These are phyloP conservation scores for Mallotus villosus DNA, from an alignment of 2,797 vertebrate species.

Conservation along the genomic window DNA sequence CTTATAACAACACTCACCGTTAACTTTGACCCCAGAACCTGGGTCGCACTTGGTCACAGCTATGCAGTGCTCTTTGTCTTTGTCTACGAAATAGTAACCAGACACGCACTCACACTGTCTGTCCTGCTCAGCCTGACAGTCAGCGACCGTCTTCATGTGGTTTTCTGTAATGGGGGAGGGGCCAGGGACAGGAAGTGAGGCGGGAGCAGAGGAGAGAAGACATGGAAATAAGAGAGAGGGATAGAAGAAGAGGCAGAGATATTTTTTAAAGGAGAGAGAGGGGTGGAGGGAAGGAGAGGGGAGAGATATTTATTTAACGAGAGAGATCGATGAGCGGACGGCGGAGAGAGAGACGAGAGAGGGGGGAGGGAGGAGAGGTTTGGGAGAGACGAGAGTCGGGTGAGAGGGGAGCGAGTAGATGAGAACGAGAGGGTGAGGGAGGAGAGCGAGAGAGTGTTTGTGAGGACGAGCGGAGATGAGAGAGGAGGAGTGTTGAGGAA, in stretches of 20 bases:
- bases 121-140: background rate
- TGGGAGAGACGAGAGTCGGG: no score
- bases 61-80: background rate
- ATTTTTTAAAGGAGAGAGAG: no score
- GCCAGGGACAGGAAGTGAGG: no score
- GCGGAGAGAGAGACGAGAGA: no score
- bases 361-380: no score
- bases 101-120: background rate
- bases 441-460: background rate
- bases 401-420: no score
- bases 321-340: no score
- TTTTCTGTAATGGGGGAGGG: background rate
- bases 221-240: no score
- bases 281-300: no score
- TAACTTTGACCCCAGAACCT: background rate
- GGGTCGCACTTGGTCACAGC: background rate
- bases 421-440: background rate
- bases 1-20: background rate
- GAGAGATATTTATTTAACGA: no score
- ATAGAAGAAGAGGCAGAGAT: no score
- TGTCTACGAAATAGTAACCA: background rate
- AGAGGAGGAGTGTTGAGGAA: background rate
- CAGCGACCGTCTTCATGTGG: background rate
- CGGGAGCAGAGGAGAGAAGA: no score
- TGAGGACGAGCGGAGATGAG: background rate